Evolutionary conservation across 64 coral and sea anemone species (phyloP), one percentile per base, ranked within the genome.

Genomic region (Actinia tenebrosa): DNA sequence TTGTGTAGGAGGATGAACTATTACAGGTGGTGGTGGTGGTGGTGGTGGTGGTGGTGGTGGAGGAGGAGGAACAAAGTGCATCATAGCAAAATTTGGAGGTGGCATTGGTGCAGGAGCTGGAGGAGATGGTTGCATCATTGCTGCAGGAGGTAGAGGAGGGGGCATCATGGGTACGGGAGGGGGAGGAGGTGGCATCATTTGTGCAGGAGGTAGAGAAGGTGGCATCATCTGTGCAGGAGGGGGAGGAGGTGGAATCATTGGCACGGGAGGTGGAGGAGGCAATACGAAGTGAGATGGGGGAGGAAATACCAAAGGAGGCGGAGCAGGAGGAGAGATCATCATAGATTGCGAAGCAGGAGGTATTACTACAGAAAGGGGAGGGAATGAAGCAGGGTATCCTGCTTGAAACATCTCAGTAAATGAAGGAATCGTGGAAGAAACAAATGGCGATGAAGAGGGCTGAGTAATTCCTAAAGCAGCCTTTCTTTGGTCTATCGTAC

Each of bases 131-230:
- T 37, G 30, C 30, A 66, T 66, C 63, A 66, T 25, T 66, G 60
- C 4, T 15, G 56, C 26, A 1, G 84, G 72, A 91, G 80, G 62
- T 4, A 80, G 82, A 44, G 89, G 80, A 53, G 88, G 89, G 43
- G 88, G 77, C 6, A 44, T 26, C 4, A 80, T 55, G 4, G 79
- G 59, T 10, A 80, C 47, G 10, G 66, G 55, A 10, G 87, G 64
- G 11, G 60, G 87, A 1, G 71, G 20, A 11, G 91, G 82, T 4
- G 80, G 81, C 1, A 86, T 26, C 4, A 80, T 55, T 14, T 62
- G 64, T 62, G 50, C 50, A 60, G 71, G 55, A 2, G 66, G 89
- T 0, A 54, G 23, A 0, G 64, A 60, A n/a, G 62, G 68, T 4
- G 80, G 81, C 1, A 86, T 26, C 4, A 80, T 55, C 5, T 62